These are phyloP conservation scores for Nymphicus hollandicus DNA, from an alignment of 2,113 vertebrate species.

Conservation along the genomic window DNA sequence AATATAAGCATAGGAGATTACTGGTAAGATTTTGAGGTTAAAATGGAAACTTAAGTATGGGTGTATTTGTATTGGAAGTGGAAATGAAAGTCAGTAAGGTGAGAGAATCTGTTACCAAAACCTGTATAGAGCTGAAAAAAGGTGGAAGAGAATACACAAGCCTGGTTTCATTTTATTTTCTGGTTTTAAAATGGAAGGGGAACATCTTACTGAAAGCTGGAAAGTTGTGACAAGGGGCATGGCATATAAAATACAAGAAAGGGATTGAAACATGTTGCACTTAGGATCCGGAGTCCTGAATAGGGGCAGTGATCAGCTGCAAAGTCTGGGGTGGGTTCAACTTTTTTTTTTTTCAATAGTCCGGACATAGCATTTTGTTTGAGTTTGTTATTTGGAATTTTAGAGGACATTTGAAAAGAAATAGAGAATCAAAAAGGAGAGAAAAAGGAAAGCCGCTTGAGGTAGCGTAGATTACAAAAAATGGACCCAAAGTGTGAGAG, in stretches of 20 bases:
- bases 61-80: not conserved
- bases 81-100: not conserved
- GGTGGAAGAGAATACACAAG: not conserved
- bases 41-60: not conserved
- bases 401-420: not conserved
- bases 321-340: not conserved
- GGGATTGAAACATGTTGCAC: not conserved
- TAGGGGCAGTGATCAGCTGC: not conserved
- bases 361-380: not conserved
- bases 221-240: not conserved
- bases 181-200: not conserved
- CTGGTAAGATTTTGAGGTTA: not conserved
- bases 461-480: not conserved
- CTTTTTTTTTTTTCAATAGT: not conserved
- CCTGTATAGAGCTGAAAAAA: not conserved
- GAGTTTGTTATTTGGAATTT: not conserved
- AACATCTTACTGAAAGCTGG: not conserved
- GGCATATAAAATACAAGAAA: not conserved
- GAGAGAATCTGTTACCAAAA: not conserved
- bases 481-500: not conserved
- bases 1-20: not conserved
- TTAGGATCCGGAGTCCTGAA: not conserved
- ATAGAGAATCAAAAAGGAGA: not conserved
- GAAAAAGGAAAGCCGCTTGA: not conserved
- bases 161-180: not conserved